Evolutionary conservation across 1,140 invertebrate species (phyloP).

Genomic region (Panagrolaimus sp.): DNA sequence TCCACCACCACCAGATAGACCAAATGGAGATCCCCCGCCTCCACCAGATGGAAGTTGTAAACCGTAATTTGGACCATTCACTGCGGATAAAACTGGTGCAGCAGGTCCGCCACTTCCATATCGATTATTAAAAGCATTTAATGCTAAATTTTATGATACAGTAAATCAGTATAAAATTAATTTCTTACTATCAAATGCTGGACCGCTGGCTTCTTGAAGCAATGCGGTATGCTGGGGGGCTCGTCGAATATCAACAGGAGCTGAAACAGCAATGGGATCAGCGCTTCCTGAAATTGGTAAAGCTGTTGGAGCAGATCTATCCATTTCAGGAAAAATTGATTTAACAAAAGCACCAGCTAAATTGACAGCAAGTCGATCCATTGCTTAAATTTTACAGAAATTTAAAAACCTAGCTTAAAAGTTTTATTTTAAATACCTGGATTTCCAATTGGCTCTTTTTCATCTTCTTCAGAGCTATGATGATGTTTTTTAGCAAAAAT

Average conservation of each 20-base stretch:
- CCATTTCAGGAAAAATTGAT: constrained; percentile 20
- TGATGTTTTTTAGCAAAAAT: constrained; percentile 5
- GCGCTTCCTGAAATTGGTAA: not conserved
- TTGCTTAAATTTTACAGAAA: constrained; percentile 3
- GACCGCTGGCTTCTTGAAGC: not conserved
- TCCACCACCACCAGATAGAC: constrained; percentile 3
- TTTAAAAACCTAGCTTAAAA: no score
- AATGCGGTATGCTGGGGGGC: constrained; percentile 2
- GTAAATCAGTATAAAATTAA: not conserved
- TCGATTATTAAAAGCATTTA: constrained; percentile 7
- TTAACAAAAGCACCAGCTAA: constrained; percentile 18
- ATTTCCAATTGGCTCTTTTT: not conserved
- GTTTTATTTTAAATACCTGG: not conserved
- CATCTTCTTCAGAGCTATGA: constrained; percentile 9
- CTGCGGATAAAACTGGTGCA: not conserved
- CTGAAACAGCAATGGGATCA: not conserved
- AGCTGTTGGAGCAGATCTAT: constrained; percentile 9
- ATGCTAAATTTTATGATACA: not conserved
- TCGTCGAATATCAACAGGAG: constrained; percentile 12
- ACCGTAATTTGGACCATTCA: constrained; percentile 3
- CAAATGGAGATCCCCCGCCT: no score
- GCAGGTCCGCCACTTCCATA: constrained; percentile 13
- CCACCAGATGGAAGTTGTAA: not conserved
- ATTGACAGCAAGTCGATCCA: constrained; percentile 18
- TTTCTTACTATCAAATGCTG: constrained; percentile 10